Percentiles rank a stretch among this genome's conserved stretches.
Evolutionary conservation across 1,140 invertebrate genomes (phyloP).

Genomic region (Drosophila kohkoa): DNA sequence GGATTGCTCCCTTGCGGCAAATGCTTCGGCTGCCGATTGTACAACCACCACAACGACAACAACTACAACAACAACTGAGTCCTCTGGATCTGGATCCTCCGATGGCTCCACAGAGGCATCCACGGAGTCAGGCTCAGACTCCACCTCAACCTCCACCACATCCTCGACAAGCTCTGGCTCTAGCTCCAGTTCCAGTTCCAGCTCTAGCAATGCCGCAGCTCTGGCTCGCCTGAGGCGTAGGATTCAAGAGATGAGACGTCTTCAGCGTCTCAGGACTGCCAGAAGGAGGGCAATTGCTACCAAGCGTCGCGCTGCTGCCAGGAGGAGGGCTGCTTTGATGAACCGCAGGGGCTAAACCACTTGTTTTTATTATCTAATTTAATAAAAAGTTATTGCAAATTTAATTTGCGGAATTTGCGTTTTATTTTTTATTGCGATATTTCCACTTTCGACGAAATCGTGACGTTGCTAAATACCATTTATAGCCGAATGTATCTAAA

Average conservation of each 20-base stretch:
- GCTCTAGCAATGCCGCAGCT: neutral
- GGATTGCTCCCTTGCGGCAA: neutral
- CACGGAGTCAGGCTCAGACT: neutral
- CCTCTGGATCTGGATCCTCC: neutral
- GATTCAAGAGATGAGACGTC: neutral
- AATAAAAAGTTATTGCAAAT: too few relatives aligned
- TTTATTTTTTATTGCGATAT: too few relatives aligned
- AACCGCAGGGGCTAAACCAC: neutral
- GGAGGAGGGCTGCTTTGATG: neutral
- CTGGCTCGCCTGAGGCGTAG: neutral
- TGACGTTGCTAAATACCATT: too few relatives aligned
- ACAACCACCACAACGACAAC: neutral
- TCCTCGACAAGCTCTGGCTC: neutral
- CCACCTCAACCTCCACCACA: neutral
- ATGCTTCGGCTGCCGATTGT: neutral
- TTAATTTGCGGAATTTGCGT: too few relatives aligned
- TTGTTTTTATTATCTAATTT: neutral
- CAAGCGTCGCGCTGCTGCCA: neutral
- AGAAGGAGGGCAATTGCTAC: too few relatives aligned
- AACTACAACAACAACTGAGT: neutral
- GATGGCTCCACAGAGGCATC: neutral
- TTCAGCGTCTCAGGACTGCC: neutral
- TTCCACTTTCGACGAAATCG: too few relatives aligned
- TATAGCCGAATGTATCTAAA: too few relatives aligned
- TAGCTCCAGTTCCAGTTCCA: neutral